phyloP scores from a whole-genome alignment of 2,888 invertebrate species.

The Spilosoma lubricipeda region DNA sequence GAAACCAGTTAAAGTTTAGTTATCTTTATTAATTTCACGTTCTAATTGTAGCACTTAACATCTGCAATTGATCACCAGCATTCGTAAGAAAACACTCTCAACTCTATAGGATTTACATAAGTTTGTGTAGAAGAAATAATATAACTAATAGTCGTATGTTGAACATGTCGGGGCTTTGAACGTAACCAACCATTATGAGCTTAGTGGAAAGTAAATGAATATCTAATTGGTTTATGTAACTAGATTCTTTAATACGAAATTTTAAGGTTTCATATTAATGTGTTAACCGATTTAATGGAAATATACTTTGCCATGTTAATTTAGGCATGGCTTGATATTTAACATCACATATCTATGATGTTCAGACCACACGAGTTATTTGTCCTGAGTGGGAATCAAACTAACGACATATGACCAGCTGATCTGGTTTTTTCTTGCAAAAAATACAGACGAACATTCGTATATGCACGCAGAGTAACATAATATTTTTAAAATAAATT shows the following conservation, averaged over 20 bases:
- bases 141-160: no score
- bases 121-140: background rate
- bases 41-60: no score
- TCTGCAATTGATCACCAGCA: no score
- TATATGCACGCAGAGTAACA: background rate
- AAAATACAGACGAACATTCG: no score
- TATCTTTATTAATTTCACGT: no score
- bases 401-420: no score
- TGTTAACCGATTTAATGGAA: background rate
- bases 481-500: background rate
- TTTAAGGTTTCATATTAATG: slow-evolving; percentile 7
- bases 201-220: background rate
- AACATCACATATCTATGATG: no score
- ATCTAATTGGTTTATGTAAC: background rate
- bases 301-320: background rate
- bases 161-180: background rate
- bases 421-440: no score
- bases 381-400: no score
- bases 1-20: no score
- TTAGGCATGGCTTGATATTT: background rate
- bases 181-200: background rate
- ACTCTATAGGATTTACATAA: background rate
- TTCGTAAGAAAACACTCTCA: no score
- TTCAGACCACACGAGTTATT: no score
- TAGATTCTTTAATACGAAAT: background rate